Evolutionary conservation across 2,888 invertebrate genomes (phyloP).

Genomic region (Idaea aversata): DNA sequence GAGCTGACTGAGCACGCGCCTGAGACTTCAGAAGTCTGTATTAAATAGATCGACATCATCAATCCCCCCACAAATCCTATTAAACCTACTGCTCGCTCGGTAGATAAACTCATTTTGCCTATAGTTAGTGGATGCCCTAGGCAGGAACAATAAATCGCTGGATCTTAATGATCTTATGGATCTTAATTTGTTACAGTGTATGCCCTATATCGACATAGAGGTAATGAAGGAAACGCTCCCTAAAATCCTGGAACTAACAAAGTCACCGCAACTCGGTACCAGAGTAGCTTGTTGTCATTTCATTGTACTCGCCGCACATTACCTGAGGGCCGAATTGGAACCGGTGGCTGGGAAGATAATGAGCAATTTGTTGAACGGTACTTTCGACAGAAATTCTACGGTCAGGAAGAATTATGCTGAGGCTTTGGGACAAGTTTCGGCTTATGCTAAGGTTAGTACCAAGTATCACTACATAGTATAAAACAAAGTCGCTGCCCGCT

Average conservation of each 20-base stretch:
- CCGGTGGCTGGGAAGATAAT: conserved; percentile 81
- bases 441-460: conserved; percentile 85
- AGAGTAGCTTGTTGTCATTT: conserved; percentile 91
- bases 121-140: too few species aligned
- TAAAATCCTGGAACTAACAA: conserved; percentile 89
- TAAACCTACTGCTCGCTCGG: too few species aligned
- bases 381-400: conserved; percentile 91
- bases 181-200: conserved; percentile 63
- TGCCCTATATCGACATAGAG: conserved; percentile 87
- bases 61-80: too few species aligned
- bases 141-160: neutral
- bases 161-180: too few species aligned
- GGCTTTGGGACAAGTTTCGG: conserved; percentile 91
- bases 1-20: too few species aligned
- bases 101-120: too few species aligned
- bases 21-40: too few species aligned
- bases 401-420: conserved; percentile 91
- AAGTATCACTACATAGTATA: too few species aligned
- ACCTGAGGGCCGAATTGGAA: conserved; percentile 76
- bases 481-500: too few species aligned
- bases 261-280: conserved; percentile 90
- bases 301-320: conserved; percentile 83
- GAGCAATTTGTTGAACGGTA: conserved; percentile 83
- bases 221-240: conserved; percentile 90
- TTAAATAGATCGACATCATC: too few species aligned